phyloP scores from a whole-genome alignment of 2,797 vertebrate genomes.

The Cephalopachus bancanus region DNA sequence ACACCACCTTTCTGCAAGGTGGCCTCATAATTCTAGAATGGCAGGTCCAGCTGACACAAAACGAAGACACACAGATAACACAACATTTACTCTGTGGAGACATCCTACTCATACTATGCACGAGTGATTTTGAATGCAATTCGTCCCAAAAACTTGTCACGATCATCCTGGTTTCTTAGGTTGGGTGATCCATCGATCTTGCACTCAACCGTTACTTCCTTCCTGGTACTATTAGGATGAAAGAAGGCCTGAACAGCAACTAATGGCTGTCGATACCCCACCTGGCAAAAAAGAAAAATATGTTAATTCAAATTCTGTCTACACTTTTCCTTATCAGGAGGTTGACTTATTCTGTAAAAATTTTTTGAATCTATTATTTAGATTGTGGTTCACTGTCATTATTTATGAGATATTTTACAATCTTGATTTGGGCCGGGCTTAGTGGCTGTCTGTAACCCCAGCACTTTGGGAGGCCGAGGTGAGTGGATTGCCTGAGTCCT shows the following conservation, averaged over 20 bases:
- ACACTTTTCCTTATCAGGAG: not conserved
- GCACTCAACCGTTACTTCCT: slow-evolving; percentile 93
- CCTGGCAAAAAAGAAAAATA: slow-evolving; percentile 85
- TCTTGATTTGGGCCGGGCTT: too few relatives aligned
- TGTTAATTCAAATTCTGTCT: not conserved
- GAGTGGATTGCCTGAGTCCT: too few relatives aligned
- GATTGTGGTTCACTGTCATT: not conserved
- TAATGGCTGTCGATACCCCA: slow-evolving; percentile 94
- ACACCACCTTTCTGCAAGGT: slow-evolving; percentile 87
- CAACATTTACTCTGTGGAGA: slow-evolving; percentile 88
- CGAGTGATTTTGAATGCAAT: slow-evolving; percentile 92
- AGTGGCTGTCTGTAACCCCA: too few relatives aligned
- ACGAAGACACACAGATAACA: slow-evolving; percentile 84
- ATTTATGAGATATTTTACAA: too few relatives aligned
- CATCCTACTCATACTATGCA: slow-evolving; percentile 88
- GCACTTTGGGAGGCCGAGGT: too few relatives aligned
- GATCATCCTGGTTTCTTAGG: slow-evolving; percentile 92
- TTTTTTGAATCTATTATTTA: not conserved
- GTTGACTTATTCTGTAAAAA: not conserved
- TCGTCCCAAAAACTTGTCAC: slow-evolving; percentile 96
- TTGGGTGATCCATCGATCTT: slow-evolving; percentile 92
- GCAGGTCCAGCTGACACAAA: slow-evolving; percentile 88
- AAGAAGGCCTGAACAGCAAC: slow-evolving; percentile 94
- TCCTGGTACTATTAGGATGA: slow-evolving; percentile 86
- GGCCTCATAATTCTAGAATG: slow-evolving; percentile 88